Conservation (phyloP, 1,140 invertebrate genomes). For the Pteromalus puparum region DNA sequence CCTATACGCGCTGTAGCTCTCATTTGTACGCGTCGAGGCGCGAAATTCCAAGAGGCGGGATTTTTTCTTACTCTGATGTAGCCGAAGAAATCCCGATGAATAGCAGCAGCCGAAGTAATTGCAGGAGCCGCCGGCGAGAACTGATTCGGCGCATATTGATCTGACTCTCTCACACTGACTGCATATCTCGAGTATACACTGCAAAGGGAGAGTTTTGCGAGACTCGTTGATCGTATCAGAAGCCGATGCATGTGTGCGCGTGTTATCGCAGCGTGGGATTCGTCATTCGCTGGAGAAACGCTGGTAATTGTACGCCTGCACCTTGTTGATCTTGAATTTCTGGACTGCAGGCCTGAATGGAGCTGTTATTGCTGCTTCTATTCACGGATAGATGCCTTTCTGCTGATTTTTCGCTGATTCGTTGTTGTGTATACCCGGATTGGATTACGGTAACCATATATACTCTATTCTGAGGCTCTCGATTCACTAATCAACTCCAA, state of each 20-base stretch:
- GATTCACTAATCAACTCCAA: too few species aligned
- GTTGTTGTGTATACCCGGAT: too few species aligned
- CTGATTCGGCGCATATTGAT: background rate
- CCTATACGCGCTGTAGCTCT: too few species aligned
- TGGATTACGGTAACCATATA: too few species aligned
- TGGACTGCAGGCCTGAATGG: background rate
- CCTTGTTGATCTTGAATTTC: constrained; percentile 1
- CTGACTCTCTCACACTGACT: background rate
- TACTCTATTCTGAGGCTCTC: too few species aligned
- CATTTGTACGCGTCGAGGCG: background rate
- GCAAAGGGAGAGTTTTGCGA: background rate
- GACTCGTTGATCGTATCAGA: background rate
- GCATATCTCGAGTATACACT: background rate
- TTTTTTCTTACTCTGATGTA: background rate
- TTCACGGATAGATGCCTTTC: background rate
- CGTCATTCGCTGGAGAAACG: background rate
- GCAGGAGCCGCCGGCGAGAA: background rate
- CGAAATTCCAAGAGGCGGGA: background rate
- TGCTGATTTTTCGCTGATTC: background rate
- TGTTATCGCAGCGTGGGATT: background rate
- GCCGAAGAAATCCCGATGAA: background rate
- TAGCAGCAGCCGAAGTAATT: background rate
- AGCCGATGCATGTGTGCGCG: background rate
- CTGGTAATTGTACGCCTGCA: background rate
- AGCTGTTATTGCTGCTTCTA: background rate